These are phyloP conservation scores for Oncorhynchus masou DNA, from an alignment of 2,113 vertebrate genomes.

Conservation along the genomic window DNA sequence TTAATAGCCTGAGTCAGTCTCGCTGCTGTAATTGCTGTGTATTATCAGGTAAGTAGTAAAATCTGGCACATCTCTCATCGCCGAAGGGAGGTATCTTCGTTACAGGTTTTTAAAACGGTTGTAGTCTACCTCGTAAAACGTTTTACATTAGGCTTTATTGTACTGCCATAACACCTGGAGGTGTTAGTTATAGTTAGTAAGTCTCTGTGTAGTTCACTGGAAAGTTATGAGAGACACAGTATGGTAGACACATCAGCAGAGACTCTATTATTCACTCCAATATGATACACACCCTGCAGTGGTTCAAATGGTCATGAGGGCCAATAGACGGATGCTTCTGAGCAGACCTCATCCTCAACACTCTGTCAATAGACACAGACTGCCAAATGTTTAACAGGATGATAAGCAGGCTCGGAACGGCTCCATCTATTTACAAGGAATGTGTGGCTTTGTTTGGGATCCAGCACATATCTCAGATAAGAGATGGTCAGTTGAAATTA, in stretches of 20 bases:
- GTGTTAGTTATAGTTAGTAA: slow-evolving; percentile 23
- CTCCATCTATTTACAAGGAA: slow-evolving; percentile 38
- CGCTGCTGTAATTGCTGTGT: slow-evolving; percentile 8
- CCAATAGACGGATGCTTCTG: slow-evolving; percentile 36
- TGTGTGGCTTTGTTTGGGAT: slow-evolving; percentile 33
- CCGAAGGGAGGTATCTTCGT: slow-evolving; percentile 8
- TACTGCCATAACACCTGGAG: slow-evolving; percentile 33
- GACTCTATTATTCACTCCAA: slow-evolving; percentile 33
- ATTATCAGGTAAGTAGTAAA: slow-evolving; percentile 10
- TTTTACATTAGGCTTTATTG: neutral
- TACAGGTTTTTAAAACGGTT: slow-evolving; percentile 20
- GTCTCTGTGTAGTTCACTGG: slow-evolving; percentile 2
- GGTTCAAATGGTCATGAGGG: slow-evolving; percentile 35
- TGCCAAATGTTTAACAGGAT: slow-evolving; percentile 36
- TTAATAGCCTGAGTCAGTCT: slow-evolving; percentile 42
- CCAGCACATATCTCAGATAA: slow-evolving; percentile 4
- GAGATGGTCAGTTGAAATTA: neutral
- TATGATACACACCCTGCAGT: slow-evolving; percentile 56
- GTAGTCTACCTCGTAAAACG: slow-evolving; percentile 9
- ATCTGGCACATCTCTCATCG: slow-evolving; percentile 8
- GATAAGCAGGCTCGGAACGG: slow-evolving; percentile 17
- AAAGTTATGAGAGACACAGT: slow-evolving; percentile 31
- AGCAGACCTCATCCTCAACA: slow-evolving; percentile 27
- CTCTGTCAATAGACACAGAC: slow-evolving; percentile 7
- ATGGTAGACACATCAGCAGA: slow-evolving; percentile 43